These are phyloP conservation scores for Falco naumanni DNA, from an alignment of 2,797 vertebrate genomes.

Conservation along the genomic window DNA sequence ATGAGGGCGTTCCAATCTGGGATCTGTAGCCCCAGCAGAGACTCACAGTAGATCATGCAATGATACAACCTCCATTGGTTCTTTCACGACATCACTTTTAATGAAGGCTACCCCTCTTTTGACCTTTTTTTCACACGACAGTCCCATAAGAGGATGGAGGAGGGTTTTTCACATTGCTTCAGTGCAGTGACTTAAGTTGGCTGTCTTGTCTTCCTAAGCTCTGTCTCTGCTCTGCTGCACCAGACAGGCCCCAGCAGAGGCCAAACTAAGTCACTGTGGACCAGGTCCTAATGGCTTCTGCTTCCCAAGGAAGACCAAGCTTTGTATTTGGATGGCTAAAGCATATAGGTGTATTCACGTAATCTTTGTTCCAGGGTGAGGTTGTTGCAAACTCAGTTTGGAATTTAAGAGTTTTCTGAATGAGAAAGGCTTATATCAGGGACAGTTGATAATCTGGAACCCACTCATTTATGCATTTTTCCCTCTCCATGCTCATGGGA, in stretches of 20 bases:
- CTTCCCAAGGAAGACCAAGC: background rate
- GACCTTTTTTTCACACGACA: background rate
- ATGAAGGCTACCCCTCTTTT: background rate
- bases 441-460: background rate
- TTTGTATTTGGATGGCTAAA: background rate
- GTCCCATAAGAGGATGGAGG: background rate
- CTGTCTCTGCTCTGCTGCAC: background rate
- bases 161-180: background rate
- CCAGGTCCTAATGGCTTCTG: background rate
- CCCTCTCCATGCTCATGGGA: background rate
- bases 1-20: background rate
- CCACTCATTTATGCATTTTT: background rate
- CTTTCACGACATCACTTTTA: background rate
- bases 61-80: accelerated
- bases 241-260: background rate
- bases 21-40: background rate
- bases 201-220: background rate
- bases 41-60: background rate
- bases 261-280: background rate
- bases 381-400: background rate
- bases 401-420: background rate
- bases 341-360: background rate
- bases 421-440: background rate
- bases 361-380: background rate
- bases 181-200: background rate